Conservation (phyloP, 92 coral and sea anemone species). For the Plumapathes pennacea region DNA sequence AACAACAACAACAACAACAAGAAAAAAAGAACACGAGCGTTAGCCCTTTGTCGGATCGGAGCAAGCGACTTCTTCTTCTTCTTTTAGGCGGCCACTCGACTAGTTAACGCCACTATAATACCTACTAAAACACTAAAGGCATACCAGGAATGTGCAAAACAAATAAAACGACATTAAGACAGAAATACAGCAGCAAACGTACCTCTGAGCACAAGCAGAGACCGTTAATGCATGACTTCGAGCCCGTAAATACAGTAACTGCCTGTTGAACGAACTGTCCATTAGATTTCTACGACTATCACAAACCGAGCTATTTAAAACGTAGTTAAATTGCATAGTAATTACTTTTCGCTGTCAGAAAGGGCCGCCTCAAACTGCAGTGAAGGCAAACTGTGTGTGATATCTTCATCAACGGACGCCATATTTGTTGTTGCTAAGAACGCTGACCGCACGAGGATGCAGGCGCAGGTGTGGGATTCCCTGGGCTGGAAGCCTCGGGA, state of each 20-base stretch:
- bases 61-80: too few species aligned
- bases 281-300: not conserved
- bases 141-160: too few species aligned
- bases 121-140: too few species aligned
- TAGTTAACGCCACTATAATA: too few species aligned
- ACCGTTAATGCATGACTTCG: slow-evolving; percentile 80
- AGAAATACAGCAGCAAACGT: slow-evolving; percentile 19
- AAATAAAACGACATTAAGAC: too few species aligned
- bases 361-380: slow-evolving; percentile 94
- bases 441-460: too few species aligned
- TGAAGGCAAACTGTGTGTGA: slow-evolving; percentile 75
- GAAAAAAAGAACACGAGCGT: not conserved
- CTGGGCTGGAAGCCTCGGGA: too few species aligned
- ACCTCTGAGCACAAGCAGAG: slow-evolving; percentile 91
- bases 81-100: not conserved
- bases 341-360: slow-evolving; percentile 75
- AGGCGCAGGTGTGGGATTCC: too few species aligned
- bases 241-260: slow-evolving; percentile 78
- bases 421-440: too few species aligned
- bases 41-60: too few species aligned
- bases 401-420: slow-evolving; percentile 78
- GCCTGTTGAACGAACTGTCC: slow-evolving; percentile 35
- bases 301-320: not conserved
- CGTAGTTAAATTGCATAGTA: too few species aligned
- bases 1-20: slow-evolving; percentile 1